phyloP scores from a whole-genome alignment of 2,797 vertebrate genomes.

The Allobates femoralis region DNA sequence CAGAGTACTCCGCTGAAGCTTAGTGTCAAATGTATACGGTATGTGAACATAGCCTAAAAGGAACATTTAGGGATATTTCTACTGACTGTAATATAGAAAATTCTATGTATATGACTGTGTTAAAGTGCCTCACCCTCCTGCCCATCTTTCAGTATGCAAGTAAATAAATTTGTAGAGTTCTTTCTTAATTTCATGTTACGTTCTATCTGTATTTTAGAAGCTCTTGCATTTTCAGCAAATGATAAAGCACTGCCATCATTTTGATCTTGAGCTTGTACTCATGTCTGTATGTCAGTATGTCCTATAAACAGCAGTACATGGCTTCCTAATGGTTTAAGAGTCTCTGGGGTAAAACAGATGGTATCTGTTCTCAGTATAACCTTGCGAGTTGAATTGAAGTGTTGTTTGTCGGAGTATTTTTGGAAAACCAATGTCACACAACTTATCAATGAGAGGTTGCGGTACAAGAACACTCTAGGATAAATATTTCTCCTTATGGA shows the following conservation, averaged over 20 bases:
- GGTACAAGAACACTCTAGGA: constrained; percentile 23
- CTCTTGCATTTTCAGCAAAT: background rate
- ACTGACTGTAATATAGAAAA: background rate
- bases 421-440: constrained; percentile 47
- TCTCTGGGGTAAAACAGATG: constrained; percentile 55
- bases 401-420: constrained; percentile 37
- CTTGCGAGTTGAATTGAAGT: constrained; percentile 48
- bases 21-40: too few species aligned
- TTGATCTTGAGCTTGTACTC: constrained; percentile 53
- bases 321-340: constrained; percentile 53
- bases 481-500: constrained; percentile 24
- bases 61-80: background rate
- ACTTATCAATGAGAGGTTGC: constrained; percentile 18
- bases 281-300: constrained; percentile 42
- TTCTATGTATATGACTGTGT: background rate
- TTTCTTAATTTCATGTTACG: background rate
- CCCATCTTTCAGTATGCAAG: background rate
- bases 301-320: constrained; percentile 53
- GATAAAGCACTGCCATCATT: constrained; percentile 28
- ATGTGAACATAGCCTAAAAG: too few species aligned
- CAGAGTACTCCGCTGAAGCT: too few species aligned
- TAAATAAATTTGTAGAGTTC: background rate
- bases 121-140: background rate
- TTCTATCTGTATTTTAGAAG: background rate
- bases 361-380: constrained; percentile 51